Evolutionary conservation across 2,113 vertebrate species (phyloP), one percentile per base, ranked within the genome.

Genomic region (Formicarius rufipectus): DNA sequence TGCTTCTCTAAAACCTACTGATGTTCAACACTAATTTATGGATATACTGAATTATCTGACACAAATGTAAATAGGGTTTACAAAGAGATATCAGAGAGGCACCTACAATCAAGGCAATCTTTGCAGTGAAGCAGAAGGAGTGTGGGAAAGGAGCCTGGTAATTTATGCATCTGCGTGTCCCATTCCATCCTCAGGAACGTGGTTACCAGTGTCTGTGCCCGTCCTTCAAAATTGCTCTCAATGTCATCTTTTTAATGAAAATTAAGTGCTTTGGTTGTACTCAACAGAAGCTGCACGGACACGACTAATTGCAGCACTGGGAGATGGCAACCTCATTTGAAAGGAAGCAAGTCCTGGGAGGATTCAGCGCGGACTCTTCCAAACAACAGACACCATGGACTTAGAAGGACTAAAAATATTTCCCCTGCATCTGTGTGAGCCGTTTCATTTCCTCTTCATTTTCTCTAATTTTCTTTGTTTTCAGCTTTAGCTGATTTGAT

Each of bases 171-270:
- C 82, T 55, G 33, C 7, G 50, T 56, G 84, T 67, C 84, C 64
- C 24, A 1, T 8, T 68, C 89, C 22, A 4, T 87, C 77, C 93
- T 93, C 78, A 42, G 75, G 89, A 93, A 76, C 3, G 30, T 2
- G 42, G 96, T 83, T 56, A 74, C 76, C 49, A 5, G 9, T 3
- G 24, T 35, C 68, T 75, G 95, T 4, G 53, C 53, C 88, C 19
- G 96, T 95, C 97, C 97, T 97, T 97, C 96, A 71, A 69, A 94
- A 97, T 78, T 72, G 74, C 96, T 95, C 12, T 4, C 97, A 96
- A 95, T 95, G 97, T 97, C 97, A 84, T 94, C 95, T 97, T 97
- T 97, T 97, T 97, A 98, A 98, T 98, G 98, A 97, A 98, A 98
- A 98, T 97, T 77, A 97, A 98, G 95, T 97, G 95, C 96, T 96